Percentiles rank a stretch among this genome's conserved stretches.
Evolutionary conservation across 2,113 vertebrate genomes (phyloP).

Genomic region (Entosphenus tridentatus): DNA sequence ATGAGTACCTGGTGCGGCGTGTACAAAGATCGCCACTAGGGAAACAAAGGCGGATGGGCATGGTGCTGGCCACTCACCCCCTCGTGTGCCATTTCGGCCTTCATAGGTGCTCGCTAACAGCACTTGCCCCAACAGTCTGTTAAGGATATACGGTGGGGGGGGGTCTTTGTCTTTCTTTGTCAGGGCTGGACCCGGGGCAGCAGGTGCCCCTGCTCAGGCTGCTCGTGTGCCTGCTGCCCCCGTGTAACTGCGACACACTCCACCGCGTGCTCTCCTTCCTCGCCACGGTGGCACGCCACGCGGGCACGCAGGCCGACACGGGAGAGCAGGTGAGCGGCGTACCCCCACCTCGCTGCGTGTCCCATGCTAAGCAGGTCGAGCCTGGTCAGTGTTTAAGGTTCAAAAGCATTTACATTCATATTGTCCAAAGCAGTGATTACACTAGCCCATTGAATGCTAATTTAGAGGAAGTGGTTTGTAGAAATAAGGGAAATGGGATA

Average conservation of each 20-base stretch:
- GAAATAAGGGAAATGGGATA: too few relatives aligned
- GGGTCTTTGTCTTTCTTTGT: constrained; percentile 15
- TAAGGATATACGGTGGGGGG: not conserved
- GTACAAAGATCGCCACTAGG: too few relatives aligned
- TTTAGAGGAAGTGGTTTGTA: too few relatives aligned
- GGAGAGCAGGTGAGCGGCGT: too few relatives aligned
- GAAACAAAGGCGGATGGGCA: not conserved
- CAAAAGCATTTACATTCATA: too few relatives aligned
- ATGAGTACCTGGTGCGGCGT: too few relatives aligned
- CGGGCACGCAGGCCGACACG: constrained; percentile 16
- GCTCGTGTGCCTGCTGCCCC: constrained; percentile 58
- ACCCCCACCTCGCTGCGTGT: too few relatives aligned
- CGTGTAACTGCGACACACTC: constrained; percentile 65
- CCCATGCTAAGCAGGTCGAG: too few relatives aligned
- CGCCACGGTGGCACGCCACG: constrained; percentile 33
- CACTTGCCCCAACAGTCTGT: not conserved
- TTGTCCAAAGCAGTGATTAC: too few relatives aligned
- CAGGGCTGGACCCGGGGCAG: constrained; percentile 32
- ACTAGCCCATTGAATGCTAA: too few relatives aligned
- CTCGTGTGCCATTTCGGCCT: too few relatives aligned
- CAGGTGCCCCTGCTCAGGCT: constrained; percentile 45
- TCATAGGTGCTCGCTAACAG: not conserved
- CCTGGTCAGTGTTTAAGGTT: too few relatives aligned
- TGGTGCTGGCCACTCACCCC: not conserved
- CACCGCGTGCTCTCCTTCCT: constrained; percentile 46